Conservation (phyloP, 2,113 vertebrate species). For the Dicentrarchus labrax region DNA sequence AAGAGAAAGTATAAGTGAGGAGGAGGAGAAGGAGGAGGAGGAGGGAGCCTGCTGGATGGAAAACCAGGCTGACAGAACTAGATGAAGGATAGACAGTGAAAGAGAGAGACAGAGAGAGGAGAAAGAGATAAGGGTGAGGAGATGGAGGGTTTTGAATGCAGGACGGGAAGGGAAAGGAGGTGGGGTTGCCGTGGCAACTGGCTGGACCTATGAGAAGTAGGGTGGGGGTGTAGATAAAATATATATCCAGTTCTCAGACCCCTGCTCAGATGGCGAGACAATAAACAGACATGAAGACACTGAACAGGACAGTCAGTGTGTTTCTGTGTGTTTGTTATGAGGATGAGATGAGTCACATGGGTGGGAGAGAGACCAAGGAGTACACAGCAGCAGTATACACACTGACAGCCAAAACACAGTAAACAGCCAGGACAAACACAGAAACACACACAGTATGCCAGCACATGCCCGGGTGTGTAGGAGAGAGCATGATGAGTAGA, state of each 20-base stretch:
- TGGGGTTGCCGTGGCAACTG: conserved; percentile 39
- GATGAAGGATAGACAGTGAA: conserved; percentile 9
- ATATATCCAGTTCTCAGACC: conserved; percentile 9
- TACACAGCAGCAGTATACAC: conserved; percentile 8
- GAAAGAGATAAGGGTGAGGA: background rate
- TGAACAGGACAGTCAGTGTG: background rate
- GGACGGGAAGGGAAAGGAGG: conserved; percentile 3
- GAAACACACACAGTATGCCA: background rate
- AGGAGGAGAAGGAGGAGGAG: background rate
- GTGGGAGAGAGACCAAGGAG: background rate
- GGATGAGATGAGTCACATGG: conserved; percentile 14
- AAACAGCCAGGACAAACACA: conserved; percentile 29
- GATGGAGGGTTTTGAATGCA: conserved; percentile 13
- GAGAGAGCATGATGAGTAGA: background rate
- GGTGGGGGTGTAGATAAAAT: conserved; percentile 5
- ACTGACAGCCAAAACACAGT: conserved; percentile 21
- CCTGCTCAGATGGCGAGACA: background rate
- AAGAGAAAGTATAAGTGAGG: background rate
- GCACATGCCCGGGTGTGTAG: background rate
- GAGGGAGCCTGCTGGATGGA: conserved; percentile 4
- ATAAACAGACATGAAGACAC: background rate
- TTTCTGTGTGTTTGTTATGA: background rate
- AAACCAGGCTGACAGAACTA: conserved; percentile 27
- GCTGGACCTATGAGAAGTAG: conserved; percentile 16
- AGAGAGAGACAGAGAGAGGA: conserved; percentile 15